Evolutionary conservation across 2,797 vertebrate genomes (phyloP), one percentile per base, ranked within the genome.

Genomic region (Caiman crocodilus): DNA sequence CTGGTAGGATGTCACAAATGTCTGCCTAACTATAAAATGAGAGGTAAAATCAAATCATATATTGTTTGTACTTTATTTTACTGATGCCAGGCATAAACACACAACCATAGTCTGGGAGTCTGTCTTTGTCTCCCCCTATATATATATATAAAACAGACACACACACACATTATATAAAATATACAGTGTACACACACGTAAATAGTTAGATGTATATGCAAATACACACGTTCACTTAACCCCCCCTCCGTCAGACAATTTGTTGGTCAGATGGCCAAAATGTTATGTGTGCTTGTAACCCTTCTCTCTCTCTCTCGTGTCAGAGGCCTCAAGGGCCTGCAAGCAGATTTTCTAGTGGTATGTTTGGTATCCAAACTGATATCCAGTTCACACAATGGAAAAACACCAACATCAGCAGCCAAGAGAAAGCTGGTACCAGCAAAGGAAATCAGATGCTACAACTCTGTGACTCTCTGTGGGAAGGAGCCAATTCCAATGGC

Each of bases 271-370:
- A 42, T 50, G 35, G 50, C 69, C 69, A 73, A 73, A 50, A 26
- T 14, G 7, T 50, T 14, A 50, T 42, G 42, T 26, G 17, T 67
- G 42, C 42, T 50, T 50, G 10, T 50, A 50, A 3, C 9, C 6
- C 42, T 50, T 50, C 42, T 50, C 9, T 50, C 42, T 42, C 42
- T 42, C 42, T 42, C 42, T 50, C 42, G 42, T 50, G 9, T 50
- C 42, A 50, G 42, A 50, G 42, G 42, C 42, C 42, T 10, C 42
- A 50, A 50, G 42, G 42, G 42, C 42, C 42, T 50, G 42, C n/a
- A 78, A 28, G 79, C 84, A 88, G 87, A 77, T 92, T 90, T 90
- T 92, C 92, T 79, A 82, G 78, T 60, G 78, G 15, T 87, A 55
- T 84, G 71, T 86, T 89, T 60, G 75, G 91, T 90, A 87, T 76